Evolutionary conservation across 2,888 invertebrate genomes (phyloP), one percentile per base, ranked within the genome.

Genomic region (Aporophyla lueneburgensis): DNA sequence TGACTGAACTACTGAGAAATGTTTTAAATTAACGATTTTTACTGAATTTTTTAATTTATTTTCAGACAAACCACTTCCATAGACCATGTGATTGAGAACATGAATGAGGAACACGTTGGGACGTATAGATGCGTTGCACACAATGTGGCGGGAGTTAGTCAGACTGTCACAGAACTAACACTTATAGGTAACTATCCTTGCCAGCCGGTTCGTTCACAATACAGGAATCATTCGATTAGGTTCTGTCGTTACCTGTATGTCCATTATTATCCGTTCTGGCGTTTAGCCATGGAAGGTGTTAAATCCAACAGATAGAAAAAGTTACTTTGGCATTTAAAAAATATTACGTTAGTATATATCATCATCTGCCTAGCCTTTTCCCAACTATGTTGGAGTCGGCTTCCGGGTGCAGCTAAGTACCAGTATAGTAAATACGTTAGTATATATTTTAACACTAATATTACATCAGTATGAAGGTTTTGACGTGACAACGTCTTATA

Each of bases 61-160:
- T 92, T 40, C 87, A 97, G 96, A 69, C 96, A 96, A 84, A 95
- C 94, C n/a, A 94, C 94, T 0, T 89, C 92, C 0, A 83, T 95
- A 58, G 94, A 96, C 27, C 93, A 93, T 76, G 89, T 92, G 6
- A 95, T 96, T 73, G 91, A 92, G 19, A 93, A 92, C 86, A 95
- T 93, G 89, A 90, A 79, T 0, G 94, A 96, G 68, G 92, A 89
- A 3, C 74, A 92, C 16, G 94, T 90, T 9, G 96, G 95, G 0
- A 88, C 88, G 0, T 96, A 96, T 81, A 85, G 81, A 3, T 96
- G 96, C 69, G 83, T 89, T 5, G 95, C 95, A 0, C 89, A 82
- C 40, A 96, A 96, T 78, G 91, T 91, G 2, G 96, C 96, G 0
- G 96, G 96, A 0, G 69, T 76, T 4, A 92, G 88, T 73, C 87